Conservation (phyloP, 1,140 invertebrate species). For the Spodoptera litura region DNA sequence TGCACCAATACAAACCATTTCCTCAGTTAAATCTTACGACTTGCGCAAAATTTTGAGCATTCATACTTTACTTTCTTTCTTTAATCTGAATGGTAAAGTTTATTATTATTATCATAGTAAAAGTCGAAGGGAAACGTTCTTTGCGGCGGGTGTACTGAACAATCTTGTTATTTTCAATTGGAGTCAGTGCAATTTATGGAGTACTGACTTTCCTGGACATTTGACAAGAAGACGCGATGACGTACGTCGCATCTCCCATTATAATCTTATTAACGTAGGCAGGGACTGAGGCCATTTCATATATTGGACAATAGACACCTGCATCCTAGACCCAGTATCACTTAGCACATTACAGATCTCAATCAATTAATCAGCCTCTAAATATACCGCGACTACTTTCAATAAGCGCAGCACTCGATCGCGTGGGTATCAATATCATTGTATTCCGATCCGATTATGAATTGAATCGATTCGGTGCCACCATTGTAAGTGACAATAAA, state of each 20-base stretch:
- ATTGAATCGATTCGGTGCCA: constrained; percentile 32
- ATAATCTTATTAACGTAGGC: no score
- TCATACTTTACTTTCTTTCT: constrained; percentile 32
- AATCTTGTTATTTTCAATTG: neutral
- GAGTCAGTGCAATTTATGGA: neutral
- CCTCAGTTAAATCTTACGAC: constrained; percentile 30
- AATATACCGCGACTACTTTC: constrained; percentile 8
- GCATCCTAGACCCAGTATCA: neutral
- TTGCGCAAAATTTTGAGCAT: constrained; percentile 14
- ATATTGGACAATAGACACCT: neutral
- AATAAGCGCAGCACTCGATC: constrained; percentile 5
- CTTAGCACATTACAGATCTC: neutral
- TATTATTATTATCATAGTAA: constrained; percentile 32
- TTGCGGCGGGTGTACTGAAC: neutral
- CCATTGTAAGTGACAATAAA: constrained; percentile 35
- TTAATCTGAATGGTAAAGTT: constrained; percentile 17
- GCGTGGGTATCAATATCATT: constrained; percentile 53
- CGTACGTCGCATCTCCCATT: no score
- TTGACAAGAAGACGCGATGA: no score
- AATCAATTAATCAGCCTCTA: constrained; percentile 21
- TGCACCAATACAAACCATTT: constrained; percentile 25
- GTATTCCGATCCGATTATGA: constrained; percentile 46
- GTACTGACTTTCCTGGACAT: no score
- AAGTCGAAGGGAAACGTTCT: constrained; percentile 25
- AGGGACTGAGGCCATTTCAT: no score